Evolutionary conservation across 2,113 vertebrate genomes (phyloP).

Genomic region (Tenebrosternarchus preto): DNA sequence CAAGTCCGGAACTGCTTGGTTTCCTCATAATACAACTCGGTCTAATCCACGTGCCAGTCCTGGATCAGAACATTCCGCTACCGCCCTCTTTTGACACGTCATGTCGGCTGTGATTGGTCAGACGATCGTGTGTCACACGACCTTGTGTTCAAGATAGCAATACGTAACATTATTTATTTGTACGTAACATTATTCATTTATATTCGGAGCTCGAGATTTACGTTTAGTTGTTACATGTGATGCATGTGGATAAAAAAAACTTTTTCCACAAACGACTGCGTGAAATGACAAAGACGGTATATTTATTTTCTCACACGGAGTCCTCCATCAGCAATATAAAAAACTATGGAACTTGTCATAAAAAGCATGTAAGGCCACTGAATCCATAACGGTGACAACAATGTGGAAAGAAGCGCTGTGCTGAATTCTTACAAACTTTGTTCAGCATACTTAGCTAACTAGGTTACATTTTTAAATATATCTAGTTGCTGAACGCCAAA

Average conservation of each 20-base stretch:
- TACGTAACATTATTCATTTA: too few species aligned
- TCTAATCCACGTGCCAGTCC: not conserved
- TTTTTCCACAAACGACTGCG: not conserved
- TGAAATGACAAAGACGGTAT: not conserved
- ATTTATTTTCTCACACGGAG: constrained; percentile 11
- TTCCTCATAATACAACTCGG: not conserved
- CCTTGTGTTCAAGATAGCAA: not conserved
- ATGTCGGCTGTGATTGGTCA: not conserved
- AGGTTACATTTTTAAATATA: not conserved
- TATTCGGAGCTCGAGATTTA: too few species aligned
- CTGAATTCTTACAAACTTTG: not conserved
- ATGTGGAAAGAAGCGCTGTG: not conserved
- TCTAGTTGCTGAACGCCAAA: not conserved
- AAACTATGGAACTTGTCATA: not conserved
- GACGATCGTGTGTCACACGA: not conserved
- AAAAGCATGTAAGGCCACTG: not conserved
- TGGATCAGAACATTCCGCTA: too few species aligned
- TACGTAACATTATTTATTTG: too few species aligned
- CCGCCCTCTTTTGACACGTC: not conserved
- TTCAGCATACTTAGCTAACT: too few species aligned
- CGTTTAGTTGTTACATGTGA: too few species aligned
- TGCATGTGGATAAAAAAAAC: too few species aligned
- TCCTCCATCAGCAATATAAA: constrained; percentile 21
- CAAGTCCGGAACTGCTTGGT: too few species aligned
- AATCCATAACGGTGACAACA: not conserved